phyloP scores from a whole-genome alignment of 2,797 vertebrate species.

The Spinus pinus region DNA sequence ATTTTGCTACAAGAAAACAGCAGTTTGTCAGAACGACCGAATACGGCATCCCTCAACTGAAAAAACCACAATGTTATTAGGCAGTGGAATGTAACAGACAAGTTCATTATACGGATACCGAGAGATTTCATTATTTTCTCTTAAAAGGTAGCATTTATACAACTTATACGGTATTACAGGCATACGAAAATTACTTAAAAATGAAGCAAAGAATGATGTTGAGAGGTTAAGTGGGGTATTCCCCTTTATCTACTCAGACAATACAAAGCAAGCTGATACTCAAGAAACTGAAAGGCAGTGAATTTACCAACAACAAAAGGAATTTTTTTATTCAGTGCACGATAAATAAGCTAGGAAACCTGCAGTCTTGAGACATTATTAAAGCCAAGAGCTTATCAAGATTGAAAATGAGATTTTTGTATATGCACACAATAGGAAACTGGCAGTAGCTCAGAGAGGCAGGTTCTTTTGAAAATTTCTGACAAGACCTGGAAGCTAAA shows the following conservation, averaged over 20 bases:
- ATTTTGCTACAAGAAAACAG: constrained; percentile 64
- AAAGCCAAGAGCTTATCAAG: constrained; percentile 47
- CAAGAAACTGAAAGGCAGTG: constrained; percentile 5
- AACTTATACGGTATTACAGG: not conserved
- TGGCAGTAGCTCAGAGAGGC: not conserved
- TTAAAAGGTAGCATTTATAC: constrained; percentile 29
- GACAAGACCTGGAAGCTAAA: not conserved
- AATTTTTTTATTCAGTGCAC: not conserved
- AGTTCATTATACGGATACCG: not conserved
- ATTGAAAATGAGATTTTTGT: constrained; percentile 50
- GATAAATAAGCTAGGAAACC: constrained; percentile 43
- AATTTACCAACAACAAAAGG: constrained; percentile 55
- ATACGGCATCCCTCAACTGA: constrained; percentile 31
- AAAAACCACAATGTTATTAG: not conserved
- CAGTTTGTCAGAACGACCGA: constrained; percentile 54
- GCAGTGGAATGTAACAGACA: not conserved
- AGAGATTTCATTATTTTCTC: constrained; percentile 21
- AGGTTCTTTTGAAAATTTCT: constrained; percentile 15
- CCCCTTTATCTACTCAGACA: constrained; percentile 44
- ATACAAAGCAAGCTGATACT: constrained; percentile 39
- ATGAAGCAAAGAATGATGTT: constrained; percentile 16
- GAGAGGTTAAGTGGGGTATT: constrained; percentile 46
- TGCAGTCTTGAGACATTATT: constrained; percentile 33
- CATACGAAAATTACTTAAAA: constrained; percentile 21
- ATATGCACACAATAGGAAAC: constrained; percentile 11